Evolutionary conservation across 2,113 vertebrate species (phyloP), one percentile per base, ranked within the genome.

Genomic region (Actenoides hombroni): DNA sequence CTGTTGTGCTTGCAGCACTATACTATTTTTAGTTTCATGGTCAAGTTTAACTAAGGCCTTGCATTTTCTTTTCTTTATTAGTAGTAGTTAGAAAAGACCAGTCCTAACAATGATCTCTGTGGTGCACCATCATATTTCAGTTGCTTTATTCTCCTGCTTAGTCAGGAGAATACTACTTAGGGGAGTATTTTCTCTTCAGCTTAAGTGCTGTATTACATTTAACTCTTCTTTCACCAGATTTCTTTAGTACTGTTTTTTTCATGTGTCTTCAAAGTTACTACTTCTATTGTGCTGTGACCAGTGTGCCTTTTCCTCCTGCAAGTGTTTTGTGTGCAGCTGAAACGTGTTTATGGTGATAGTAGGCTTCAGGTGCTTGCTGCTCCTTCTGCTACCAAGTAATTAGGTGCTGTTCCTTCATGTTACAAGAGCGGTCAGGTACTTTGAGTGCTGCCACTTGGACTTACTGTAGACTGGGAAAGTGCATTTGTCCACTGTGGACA

Each of bases 241-340:
- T 60, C n/a, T 82, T 76, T 40, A 31, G 5, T 48, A 28, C 33
- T 15, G 33, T 4, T 21, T 39, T 92, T 83, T 70, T 23, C 2
- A 0, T 14, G 9, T 48, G 6, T 44, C 19, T 85, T 33, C 20
- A 16, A 26, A 67, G 35, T 48, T 74, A 6, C 11, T 40, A 4
- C 4, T 81, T 56, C 12, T 23, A 3, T 37, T 40, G 20, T 3
- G 1, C 56, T 42, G 4, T 40, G 37, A 25, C 37, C 31, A 57
- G 8, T 0, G 0, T 49, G 21, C 17, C 35, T 5, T 54, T 73
- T 86, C 10, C n/a, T 67, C 0, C n/a, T 67, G 33, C 4, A 35
- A 29, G 24, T 31, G 11, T 42, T 78, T 70, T 19, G 13, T 21
- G 8, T 60, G 60, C 54, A 63, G 29, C 35, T 69, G 40, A 40